Conservation (phyloP, 2,113 vertebrate species). For the Cyprinodon tularosa region DNA sequence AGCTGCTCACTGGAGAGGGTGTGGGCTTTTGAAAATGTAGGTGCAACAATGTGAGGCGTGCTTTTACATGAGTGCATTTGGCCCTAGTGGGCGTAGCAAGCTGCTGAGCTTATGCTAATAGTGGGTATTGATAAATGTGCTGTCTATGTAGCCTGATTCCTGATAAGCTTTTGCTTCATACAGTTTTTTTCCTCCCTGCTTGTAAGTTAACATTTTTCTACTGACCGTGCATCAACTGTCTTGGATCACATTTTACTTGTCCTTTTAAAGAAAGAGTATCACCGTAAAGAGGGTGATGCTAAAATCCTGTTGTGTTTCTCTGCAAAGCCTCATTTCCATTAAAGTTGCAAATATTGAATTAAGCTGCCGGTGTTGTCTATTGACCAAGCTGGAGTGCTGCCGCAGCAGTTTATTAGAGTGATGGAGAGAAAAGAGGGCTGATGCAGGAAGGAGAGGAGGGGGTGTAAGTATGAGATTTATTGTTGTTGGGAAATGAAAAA, state of each 20-base stretch:
- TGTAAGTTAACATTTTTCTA: slow-evolving; percentile 60
- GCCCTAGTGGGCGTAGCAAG: slow-evolving; percentile 37
- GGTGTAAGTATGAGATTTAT: background rate
- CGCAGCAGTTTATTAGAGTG: slow-evolving; percentile 68
- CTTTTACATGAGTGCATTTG: slow-evolving; percentile 12
- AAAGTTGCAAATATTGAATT: slow-evolving; percentile 65
- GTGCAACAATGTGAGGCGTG: background rate
- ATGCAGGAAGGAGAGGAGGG: slow-evolving; percentile 20
- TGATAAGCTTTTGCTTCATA: slow-evolving; percentile 40
- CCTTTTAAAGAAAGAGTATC: slow-evolving; percentile 47
- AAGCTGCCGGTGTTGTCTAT: slow-evolving; percentile 46
- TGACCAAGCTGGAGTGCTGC: slow-evolving; percentile 58
- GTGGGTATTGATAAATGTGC: slow-evolving; percentile 62
- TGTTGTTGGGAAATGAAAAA: slow-evolving; percentile 44
- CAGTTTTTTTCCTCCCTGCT: slow-evolving; percentile 13
- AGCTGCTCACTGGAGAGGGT: background rate
- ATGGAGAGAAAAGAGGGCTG: slow-evolving; percentile 28
- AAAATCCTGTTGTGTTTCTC: slow-evolving; percentile 40
- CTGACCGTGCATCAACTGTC: slow-evolving; percentile 43
- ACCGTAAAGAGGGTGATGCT: slow-evolving; percentile 22
- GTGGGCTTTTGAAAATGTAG: slow-evolving; percentile 11
- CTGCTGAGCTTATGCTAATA: slow-evolving; percentile 61
- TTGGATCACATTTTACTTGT: slow-evolving; percentile 23
- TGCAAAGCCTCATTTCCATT: slow-evolving; percentile 48
- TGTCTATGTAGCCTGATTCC: slow-evolving; percentile 42